Evolutionary conservation across 2,797 vertebrate species (phyloP).

Genomic region (Lacerta bilineata): DNA sequence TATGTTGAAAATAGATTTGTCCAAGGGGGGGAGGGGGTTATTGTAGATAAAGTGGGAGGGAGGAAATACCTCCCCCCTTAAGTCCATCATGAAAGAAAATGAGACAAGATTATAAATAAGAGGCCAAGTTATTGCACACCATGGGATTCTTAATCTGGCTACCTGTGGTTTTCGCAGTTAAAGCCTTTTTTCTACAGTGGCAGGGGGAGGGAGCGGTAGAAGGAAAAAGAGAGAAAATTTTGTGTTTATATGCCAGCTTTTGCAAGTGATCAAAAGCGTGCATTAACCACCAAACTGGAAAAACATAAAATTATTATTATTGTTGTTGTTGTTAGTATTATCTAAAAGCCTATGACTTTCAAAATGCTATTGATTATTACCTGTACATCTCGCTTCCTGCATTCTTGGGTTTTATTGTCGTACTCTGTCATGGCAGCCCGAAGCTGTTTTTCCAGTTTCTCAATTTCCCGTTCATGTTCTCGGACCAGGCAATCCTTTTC

Average conservation of each 20-base stretch:
- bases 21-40: constrained; percentile 72
- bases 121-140: constrained; percentile 81
- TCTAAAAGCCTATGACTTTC: constrained; percentile 59
- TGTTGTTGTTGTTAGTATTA: constrained; percentile 3
- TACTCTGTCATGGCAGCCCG: constrained; percentile 90
- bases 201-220: constrained; percentile 63
- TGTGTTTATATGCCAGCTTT: constrained; percentile 80
- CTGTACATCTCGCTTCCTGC: constrained; percentile 92
- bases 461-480: constrained; percentile 92
- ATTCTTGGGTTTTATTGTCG: constrained; percentile 89
- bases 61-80: constrained; percentile 80
- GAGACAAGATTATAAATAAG: constrained; percentile 86
- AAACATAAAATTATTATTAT: constrained; percentile 70
- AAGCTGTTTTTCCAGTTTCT: constrained; percentile 90
- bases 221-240: constrained; percentile 68
- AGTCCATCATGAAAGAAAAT: constrained; percentile 85
- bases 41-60: constrained; percentile 51
- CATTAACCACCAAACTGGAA: constrained; percentile 77
- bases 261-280: constrained; percentile 79
- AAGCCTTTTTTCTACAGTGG: constrained; percentile 82
- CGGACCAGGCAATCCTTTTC: constrained; percentile 95
- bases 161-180: constrained; percentile 87
- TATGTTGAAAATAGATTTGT: constrained; percentile 80
- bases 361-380: constrained; percentile 84
- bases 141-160: constrained; percentile 86